Percentiles rank a stretch among this genome's conserved stretches.
Evolutionary conservation across 2,797 vertebrate genomes (phyloP).

Genomic region (Acropternis orthonyx): DNA sequence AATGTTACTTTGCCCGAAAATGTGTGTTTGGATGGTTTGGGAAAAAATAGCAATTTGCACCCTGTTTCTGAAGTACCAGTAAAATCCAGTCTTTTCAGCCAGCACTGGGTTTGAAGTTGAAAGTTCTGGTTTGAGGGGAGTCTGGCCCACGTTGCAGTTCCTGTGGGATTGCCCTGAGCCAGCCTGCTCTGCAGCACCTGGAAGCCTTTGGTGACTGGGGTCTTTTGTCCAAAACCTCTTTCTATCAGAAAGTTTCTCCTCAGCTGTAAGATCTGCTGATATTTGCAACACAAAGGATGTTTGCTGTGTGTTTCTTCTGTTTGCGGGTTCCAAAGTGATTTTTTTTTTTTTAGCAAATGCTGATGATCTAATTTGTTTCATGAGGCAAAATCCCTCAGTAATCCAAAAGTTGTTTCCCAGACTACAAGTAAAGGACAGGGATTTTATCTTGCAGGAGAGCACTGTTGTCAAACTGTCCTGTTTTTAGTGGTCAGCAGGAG

Average conservation of each 20-base stretch:
- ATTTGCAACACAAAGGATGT: neutral
- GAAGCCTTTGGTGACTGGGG: neutral
- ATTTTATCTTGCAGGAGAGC: neutral
- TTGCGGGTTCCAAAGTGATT: neutral
- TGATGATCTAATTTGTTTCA: neutral
- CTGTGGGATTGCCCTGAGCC: neutral
- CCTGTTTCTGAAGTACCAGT: neutral
- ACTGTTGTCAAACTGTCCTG: neutral
- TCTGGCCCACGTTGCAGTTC: neutral
- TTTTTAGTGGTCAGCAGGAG: neutral
- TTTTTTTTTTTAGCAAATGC: neutral
- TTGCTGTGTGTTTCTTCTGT: neutral
- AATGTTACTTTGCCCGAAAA: neutral
- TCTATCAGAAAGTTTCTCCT: neutral
- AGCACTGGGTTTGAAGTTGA: neutral
- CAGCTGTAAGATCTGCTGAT: neutral
- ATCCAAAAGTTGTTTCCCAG: neutral
- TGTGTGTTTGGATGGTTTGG: neutral
- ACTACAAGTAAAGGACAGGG: neutral
- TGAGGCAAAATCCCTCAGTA: no score
- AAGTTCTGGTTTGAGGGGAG: neutral
- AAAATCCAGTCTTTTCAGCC: neutral
- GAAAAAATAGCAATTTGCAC: neutral
- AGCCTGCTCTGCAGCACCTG: neutral
- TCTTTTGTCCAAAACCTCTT: neutral